Evolutionary conservation across 2,797 vertebrate species (phyloP).

Genomic region (Dallia pectoralis): DNA sequence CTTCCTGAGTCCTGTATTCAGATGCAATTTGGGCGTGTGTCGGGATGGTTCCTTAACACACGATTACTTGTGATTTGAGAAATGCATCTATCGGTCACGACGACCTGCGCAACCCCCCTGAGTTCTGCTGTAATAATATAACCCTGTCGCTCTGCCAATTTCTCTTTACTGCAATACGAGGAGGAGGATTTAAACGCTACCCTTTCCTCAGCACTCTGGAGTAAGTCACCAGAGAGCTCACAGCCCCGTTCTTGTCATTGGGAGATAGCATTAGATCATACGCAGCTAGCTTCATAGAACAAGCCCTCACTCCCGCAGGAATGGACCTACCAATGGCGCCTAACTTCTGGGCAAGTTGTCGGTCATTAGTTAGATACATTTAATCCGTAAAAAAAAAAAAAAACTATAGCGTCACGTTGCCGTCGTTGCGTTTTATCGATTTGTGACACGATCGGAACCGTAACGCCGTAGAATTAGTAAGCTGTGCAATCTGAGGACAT

Average conservation of each 20-base stretch:
- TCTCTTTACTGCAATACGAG: neutral
- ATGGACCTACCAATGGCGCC: neutral
- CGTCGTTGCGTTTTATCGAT: neutral
- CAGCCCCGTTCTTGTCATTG: neutral
- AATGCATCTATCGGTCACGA: neutral
- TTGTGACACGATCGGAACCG: neutral
- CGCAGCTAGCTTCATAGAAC: neutral
- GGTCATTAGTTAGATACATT: neutral
- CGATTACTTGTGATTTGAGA: neutral
- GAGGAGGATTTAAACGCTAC: neutral
- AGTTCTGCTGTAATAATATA: neutral
- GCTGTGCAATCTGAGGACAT: neutral
- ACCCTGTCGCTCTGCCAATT: neutral
- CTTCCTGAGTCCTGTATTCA: neutral
- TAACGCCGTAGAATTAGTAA: neutral
- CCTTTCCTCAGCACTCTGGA: conserved; percentile 2
- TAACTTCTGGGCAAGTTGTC: neutral
- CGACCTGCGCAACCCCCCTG: neutral
- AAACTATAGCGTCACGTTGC: neutral
- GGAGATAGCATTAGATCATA: neutral
- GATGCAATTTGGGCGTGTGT: neutral
- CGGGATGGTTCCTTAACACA: neutral
- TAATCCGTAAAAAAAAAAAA: neutral
- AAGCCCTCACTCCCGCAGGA: neutral
- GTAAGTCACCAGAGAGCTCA: neutral